These are phyloP conservation scores for Ooceraea biroi DNA, from an alignment of 1,140 invertebrate genomes.

Conservation along the genomic window DNA sequence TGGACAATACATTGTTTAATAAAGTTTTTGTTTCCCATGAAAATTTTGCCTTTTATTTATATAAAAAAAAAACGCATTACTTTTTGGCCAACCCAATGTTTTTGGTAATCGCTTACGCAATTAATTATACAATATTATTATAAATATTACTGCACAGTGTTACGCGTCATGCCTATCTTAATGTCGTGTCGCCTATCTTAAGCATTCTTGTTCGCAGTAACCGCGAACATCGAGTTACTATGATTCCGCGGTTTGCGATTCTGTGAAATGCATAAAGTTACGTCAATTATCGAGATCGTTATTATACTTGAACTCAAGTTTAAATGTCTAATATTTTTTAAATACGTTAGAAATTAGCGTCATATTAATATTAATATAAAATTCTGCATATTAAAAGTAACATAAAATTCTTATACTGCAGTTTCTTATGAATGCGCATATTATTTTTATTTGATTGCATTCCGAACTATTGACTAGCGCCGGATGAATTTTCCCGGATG, in stretches of 20 bases:
- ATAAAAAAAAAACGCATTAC: no score
- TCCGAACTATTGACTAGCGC: neutral
- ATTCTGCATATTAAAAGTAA: neutral
- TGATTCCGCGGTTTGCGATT: neutral
- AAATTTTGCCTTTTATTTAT: no score
- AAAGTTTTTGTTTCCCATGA: no score
- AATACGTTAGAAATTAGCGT: neutral
- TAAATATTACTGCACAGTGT: slow-evolving; percentile 14
- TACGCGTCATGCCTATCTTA: no score
- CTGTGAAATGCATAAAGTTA: neutral
- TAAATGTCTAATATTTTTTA: neutral
- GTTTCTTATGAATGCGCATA: no score
- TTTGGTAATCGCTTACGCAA: neutral
- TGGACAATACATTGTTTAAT: no score
- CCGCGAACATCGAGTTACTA: neutral
- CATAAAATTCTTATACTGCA: no score
- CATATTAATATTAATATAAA: neutral
- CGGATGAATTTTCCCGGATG: neutral
- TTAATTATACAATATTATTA: neutral
- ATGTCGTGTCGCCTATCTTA: neutral
- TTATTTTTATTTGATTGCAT: neutral
- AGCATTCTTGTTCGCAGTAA: neutral
- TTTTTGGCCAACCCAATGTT: no score
- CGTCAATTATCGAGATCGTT: neutral
- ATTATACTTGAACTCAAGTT: neutral